A percentile compares a stretch with the other conserved stretches of the same genome.
Conservation (phyloP, 2,888 invertebrate species). For the Belgica antarctica region DNA sequence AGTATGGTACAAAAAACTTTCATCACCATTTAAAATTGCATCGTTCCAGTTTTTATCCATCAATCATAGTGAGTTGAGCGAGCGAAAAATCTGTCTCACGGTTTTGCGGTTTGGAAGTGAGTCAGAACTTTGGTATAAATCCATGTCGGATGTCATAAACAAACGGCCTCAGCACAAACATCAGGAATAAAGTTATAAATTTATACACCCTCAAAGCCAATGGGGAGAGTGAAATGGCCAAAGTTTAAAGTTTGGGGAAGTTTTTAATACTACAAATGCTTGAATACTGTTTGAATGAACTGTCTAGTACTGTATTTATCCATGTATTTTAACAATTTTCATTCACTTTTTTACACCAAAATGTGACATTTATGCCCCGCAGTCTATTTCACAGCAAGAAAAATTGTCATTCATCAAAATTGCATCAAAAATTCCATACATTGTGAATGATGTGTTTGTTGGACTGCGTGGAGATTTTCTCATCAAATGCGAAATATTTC, state of each 20-base stretch:
- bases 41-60: neutral
- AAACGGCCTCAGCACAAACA: neutral
- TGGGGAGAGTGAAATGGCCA: no score
- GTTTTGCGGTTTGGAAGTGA: slow-evolving; percentile 1
- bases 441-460: slow-evolving; percentile 15
- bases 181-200: neutral
- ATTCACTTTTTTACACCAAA: no score
- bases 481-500: slow-evolving; percentile 10
- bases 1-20: no score
- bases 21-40: slow-evolving; percentile 7
- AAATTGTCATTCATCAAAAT: slow-evolving; percentile 34
- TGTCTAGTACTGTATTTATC: no score
- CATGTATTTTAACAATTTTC: no score
- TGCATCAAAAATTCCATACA: slow-evolving; percentile 28
- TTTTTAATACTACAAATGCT: no score
- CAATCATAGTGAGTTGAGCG: slow-evolving; percentile 9
- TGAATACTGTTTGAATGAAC: no score
- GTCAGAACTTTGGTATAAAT: slow-evolving; percentile 10
- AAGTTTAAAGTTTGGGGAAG: no score
- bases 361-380: no score
- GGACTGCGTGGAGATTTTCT: neutral
- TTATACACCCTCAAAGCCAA: neutral
- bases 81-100: neutral
- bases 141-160: slow-evolving; percentile 17
- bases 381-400: no score